These are phyloP conservation scores for Dryobotodes eremita DNA, from an alignment of 2,888 invertebrate species.

Conservation along the genomic window DNA sequence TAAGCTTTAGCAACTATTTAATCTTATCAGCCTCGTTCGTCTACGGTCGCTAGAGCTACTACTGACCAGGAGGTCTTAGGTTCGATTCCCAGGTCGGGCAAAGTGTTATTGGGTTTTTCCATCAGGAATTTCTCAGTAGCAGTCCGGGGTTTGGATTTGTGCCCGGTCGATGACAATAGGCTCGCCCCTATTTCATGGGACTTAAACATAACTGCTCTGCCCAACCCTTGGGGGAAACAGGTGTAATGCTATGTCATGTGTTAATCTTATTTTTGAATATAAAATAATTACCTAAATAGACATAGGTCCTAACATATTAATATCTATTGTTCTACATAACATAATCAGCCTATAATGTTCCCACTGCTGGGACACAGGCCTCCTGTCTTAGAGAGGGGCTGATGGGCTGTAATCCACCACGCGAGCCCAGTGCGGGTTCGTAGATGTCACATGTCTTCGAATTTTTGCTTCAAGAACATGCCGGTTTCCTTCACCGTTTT, in stretches of 20 bases:
- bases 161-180: neutral
- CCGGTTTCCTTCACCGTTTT: too few species aligned
- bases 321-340: neutral
- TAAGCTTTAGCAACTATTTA: neutral
- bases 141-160: neutral
- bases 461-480: too few species aligned
- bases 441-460: too few species aligned
- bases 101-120: neutral
- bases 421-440: too few species aligned
- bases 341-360: too few species aligned
- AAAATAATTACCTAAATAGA: neutral
- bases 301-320: neutral
- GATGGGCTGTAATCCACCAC: too few species aligned
- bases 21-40: neutral
- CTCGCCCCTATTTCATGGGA: neutral
- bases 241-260: too few species aligned
- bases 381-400: too few species aligned
- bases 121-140: neutral
- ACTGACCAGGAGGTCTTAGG: neutral
- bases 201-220: neutral
- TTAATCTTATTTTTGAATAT: neutral
- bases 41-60: neutral
- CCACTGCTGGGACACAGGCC: too few species aligned
- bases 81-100: neutral
- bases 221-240: too few species aligned